Evolutionary conservation across 1,140 invertebrate species (phyloP).

Genomic region (Pygmarrhopalites habei): DNA sequence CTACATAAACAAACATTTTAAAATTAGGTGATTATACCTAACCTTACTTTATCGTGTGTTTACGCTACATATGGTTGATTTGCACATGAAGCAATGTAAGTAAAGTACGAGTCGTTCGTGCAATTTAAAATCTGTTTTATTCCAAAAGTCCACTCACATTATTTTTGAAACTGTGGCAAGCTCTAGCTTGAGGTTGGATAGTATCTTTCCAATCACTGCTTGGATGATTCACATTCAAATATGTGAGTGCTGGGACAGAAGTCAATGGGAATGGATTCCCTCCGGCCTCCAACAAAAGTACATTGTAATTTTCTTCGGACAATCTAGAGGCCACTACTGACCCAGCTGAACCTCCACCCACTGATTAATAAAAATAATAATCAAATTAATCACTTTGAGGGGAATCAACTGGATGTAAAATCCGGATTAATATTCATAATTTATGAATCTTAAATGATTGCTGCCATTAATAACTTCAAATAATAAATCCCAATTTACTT

Average conservation of each 20-base stretch:
- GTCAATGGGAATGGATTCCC: slow-evolving; percentile 39
- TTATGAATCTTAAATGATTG: no score
- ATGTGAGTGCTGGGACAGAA: slow-evolving; percentile 32
- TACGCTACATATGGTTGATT: slow-evolving; percentile 27
- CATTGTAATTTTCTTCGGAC: slow-evolving; percentile 17
- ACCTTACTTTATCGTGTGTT: neutral
- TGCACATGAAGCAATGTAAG: no score
- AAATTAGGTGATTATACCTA: neutral
- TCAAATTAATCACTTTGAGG: no score
- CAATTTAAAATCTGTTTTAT: no score
- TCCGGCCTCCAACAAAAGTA: slow-evolving; percentile 53
- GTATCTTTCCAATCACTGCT: slow-evolving; percentile 46
- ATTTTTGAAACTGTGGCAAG: no score
- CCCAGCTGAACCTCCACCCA: slow-evolving; percentile 47
- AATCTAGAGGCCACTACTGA: slow-evolving; percentile 46
- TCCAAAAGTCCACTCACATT: no score
- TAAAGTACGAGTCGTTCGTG: no score
- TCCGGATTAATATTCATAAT: no score
- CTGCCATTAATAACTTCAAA: no score
- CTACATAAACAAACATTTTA: slow-evolving; percentile 44
- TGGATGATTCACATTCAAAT: slow-evolving; percentile 20
- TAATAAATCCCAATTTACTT: no score
- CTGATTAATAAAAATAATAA: slow-evolving; percentile 8
- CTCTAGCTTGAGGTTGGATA: slow-evolving; percentile 49
- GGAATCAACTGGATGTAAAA: no score